These are phyloP conservation scores for Agonopterix heracliana DNA, from an alignment of 2,888 invertebrate genomes.

Conservation along the genomic window DNA sequence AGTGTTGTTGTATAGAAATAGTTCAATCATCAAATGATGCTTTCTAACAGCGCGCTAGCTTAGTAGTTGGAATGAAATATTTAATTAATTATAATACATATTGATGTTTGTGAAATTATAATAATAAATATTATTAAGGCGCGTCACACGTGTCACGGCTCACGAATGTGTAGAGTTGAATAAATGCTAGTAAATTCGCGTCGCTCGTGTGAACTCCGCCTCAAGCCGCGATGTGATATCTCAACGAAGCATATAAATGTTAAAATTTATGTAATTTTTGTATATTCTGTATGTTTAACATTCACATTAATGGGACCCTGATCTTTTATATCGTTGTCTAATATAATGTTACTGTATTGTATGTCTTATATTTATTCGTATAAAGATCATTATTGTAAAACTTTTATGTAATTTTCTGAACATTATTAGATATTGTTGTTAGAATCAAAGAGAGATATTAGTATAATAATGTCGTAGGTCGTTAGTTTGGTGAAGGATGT, in stretches of 20 bases:
- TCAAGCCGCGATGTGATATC: conserved; percentile 19
- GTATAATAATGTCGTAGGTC: neutral
- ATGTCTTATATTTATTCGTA: too few relatives aligned
- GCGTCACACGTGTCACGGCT: too few relatives aligned
- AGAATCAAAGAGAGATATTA: conserved; percentile 12
- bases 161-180: too few relatives aligned
- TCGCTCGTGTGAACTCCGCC: neutral
- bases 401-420: neutral
- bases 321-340: conserved; percentile 17
- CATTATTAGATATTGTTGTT: conserved; percentile 3
- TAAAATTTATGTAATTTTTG: conserved; percentile 10
- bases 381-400: conserved; percentile 8
- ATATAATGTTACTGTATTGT: conserved; percentile 4
- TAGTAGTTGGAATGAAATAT: too few relatives aligned
- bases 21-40: too few relatives aligned
- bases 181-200: too few relatives aligned
- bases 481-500: neutral
- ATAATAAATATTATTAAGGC: too few relatives aligned
- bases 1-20: too few relatives aligned
- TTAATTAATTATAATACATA: too few relatives aligned
- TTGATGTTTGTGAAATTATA: too few relatives aligned
- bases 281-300: conserved; percentile 14
- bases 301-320: conserved; percentile 20
- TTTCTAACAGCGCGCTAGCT: too few relatives aligned
- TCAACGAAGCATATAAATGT: conserved; percentile 25